Base-by-base conservation (phyloP, 1,140 invertebrate genomes). In the Cataglyphis hispanica region DNA sequence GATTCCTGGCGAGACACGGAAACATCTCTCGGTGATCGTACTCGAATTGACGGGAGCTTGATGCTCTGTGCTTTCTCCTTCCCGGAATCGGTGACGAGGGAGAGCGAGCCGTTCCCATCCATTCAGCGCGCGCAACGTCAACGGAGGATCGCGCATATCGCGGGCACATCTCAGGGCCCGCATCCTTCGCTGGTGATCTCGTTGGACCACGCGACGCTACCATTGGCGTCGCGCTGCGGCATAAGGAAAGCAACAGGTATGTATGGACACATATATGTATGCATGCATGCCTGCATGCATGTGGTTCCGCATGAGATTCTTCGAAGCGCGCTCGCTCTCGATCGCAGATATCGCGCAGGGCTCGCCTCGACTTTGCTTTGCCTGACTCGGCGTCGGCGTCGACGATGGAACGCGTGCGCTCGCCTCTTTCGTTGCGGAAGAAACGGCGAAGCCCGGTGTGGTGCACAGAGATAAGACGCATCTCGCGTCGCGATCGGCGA, bases 191-290 rank as follows among this genome's bases (percentile, higher is more conserved):
- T 53, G 66, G 56, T 56, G 46, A 64, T 86, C 70, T 63, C 61
- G 72, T 56, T 70, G 19, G 46, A 81, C 66, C 10, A 22, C 61
- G 6, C 61, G 46, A 77, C 74, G 58, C 58, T 46, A 40, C 63
- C 77, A 81, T 56, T 25, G 74, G 78, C 66, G 34, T 70, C 66
- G 53, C 64, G 66, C 66, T 31, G 61, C 46, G 1, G 16, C 63
- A 87, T 87, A 72, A 67, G 87, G 85, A 85, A 66, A 89, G 91
- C 89, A 91, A 92, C 92, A 92, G 92, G 91, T 92, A 92, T 5
- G 56, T 66, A 66, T 25, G 31, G 31, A 31, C 31, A 40, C 27
- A 43, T 25, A 27, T 43, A 34, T 50, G 31, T 66, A 31, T 31
- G 27, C 27, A 13, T 83, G 63, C 46, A 66, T 43, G 22, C 58